Evolutionary conservation across 2,888 invertebrate genomes (phyloP), one percentile per base, ranked within the genome.

Genomic region (Platycheirus rosarum): DNA sequence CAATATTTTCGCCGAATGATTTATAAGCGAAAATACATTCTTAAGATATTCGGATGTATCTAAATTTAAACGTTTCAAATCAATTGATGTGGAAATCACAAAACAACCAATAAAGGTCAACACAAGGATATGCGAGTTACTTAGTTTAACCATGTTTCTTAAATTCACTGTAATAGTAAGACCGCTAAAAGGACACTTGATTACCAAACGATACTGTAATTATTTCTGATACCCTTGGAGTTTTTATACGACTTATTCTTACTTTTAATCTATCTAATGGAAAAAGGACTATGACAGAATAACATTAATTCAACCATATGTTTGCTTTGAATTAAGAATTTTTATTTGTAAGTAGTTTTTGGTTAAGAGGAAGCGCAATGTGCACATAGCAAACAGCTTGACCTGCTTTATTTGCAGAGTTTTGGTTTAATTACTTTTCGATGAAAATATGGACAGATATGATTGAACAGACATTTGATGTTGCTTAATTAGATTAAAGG

Each of bases 1-100:
- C 11, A 90, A 53, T 11, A 90, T 87, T 9, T 86, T 78, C 29
- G 86, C 85, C 1, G 87, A 85, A 29, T 85, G 77, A 2, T 85
- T 69, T 44, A 88, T 85, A 0, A 89, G 23, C 1, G 48, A 32
- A 14, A 11, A 8, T 2, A 16, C 23, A 6, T 26, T 26, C 1
- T 42, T 32, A 7, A 26, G 13, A 0, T 14, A 7, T 0, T 8
- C 7, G 0, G 51, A n/a, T 1, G 8, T 3, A 9, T 35, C 0
- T 2, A 62, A 1, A 0, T 66, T 40, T 9, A 80, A 80, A n/a
- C 37, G 14, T 0, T 44, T 13, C 0, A 63, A 40, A 4, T 76
- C 29, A 40, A 75, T 14, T 8, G 71, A 20, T 23, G 42, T 23
- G 26, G 65, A 46, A 29, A 29, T 26, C 2, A 29, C 9, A 14